Evolutionary conservation across 35 echinoderm and acorn worm genomes (phyloP).

Genomic region (Apostichopus californicus): DNA sequence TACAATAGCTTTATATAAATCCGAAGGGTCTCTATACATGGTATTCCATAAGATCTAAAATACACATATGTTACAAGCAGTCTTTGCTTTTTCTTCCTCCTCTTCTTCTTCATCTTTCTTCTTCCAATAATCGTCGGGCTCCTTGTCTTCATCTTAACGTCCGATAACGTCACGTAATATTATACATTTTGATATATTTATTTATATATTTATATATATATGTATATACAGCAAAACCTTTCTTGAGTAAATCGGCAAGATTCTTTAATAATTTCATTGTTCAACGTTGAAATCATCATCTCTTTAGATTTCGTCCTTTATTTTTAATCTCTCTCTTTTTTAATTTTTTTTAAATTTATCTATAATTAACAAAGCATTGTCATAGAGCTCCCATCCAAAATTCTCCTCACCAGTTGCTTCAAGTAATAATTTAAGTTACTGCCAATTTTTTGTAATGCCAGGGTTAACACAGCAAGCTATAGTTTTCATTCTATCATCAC

Average conservation of each 20-base stretch:
- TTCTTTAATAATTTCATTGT: background rate
- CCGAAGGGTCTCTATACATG: background rate
- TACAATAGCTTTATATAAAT: slow-evolving; percentile 53
- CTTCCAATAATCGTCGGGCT: background rate
- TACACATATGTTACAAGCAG: background rate
- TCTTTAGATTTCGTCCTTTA: too few species aligned
- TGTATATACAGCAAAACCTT: background rate
- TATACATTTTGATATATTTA: background rate
- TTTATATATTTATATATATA: background rate
- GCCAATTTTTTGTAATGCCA: background rate
- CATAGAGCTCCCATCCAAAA: too few species aligned
- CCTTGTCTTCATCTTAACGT: background rate
- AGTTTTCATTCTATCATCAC: background rate
- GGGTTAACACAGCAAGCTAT: background rate
- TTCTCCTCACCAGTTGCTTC: too few species aligned
- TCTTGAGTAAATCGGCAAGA: background rate
- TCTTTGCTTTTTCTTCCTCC: background rate
- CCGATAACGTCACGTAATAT: background rate
- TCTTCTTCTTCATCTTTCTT: background rate
- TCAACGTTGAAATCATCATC: background rate
- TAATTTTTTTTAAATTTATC: too few species aligned
- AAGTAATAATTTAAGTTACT: too few species aligned
- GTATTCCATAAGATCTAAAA: slow-evolving; percentile 10
- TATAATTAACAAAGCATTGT: too few species aligned
- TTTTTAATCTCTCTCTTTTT: too few species aligned